phyloP scores from a whole-genome alignment of 1,140 invertebrate genomes.

The Bombus pyrosoma region DNA sequence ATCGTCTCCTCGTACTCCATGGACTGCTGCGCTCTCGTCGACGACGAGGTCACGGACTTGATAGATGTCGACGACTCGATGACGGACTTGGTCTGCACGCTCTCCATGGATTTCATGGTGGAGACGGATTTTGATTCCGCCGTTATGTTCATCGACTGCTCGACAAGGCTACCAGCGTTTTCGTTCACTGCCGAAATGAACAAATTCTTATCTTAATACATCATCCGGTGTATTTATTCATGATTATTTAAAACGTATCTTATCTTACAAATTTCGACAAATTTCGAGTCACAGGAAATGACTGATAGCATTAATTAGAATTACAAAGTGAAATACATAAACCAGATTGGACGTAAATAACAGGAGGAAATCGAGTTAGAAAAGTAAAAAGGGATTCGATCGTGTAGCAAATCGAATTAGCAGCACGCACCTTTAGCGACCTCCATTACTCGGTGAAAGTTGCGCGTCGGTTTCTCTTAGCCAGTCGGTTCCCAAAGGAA shows the following conservation, averaged over 20 bases:
- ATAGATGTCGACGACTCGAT: constrained; percentile 73
- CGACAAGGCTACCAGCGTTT: constrained; percentile 69
- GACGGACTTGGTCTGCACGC: constrained; percentile 74
- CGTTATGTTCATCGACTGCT: constrained; percentile 74
- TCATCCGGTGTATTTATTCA: no score
- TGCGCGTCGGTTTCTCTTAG: background rate
- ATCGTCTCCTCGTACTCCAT: constrained; percentile 77
- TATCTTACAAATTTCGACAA: background rate
- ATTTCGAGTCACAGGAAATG: background rate
- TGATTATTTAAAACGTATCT: background rate
- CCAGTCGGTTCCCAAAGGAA: background rate
- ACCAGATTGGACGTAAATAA: background rate
- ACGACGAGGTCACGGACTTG: constrained; percentile 74
- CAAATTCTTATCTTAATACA: background rate
- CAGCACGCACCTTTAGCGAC: constrained; percentile 73
- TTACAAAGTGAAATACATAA: background rate
- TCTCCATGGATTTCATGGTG: constrained; percentile 74
- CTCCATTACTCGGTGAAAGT: constrained; percentile 66
- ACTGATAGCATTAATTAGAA: no score
- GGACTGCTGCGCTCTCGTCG: constrained; percentile 71
- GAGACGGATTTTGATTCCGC: constrained; percentile 72
- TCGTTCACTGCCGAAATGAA: constrained; percentile 70
- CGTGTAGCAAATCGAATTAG: background rate
- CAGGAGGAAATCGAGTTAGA: background rate
- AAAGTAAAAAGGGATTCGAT: background rate